Base-by-base conservation (phyloP, 2,113 vertebrate species). In the human (Homo sapiens) region DNA sequence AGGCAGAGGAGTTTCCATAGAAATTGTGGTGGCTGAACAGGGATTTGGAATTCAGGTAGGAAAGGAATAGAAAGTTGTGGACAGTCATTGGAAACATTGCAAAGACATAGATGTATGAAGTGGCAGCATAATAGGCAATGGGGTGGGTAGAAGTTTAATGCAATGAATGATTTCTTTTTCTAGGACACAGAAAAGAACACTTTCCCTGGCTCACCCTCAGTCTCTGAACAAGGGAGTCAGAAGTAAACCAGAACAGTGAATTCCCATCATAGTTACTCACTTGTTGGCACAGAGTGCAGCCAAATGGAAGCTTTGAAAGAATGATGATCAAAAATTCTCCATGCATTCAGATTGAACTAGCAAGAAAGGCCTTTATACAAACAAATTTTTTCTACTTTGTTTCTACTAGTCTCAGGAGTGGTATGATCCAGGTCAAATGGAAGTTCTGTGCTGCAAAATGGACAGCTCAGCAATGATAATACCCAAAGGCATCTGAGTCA, bases 311-410 rank as follows among this genome's bases (percentile, higher is more conserved):
- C 95, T 88, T 97, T 72, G 80, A 79, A 89, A 83, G 38, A 52
- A 85, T 59, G 57, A 81, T 76, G 25, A 76, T 92, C 16, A 94
- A 68, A 94, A 84, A 59, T 79, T 81, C 85, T 95, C 84, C 50
- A 93, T 4, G 2, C 52, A 40, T 90, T 93, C 90, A 94, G 45
- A 86, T 9, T 91, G 81, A 72, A 32, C 90, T 94, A 89, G 89
- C 64, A 96, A 96, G 82, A 79, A 95, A 94, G 64, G 25, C 43
- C 55, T 96, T 97, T 55, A 75, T 89, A 94, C 38, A 96, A 85
- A 91, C 43, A 96, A 61, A 12, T 76, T 72, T 91, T 76, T 82
- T 48, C 73, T 75, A 12, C 43, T 76, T 85, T 64, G 48, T 85
- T 95, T 90, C 38, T 70, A 12, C 72, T 89, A 66, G 81, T 82